A percentile compares a stretch with the other conserved stretches of the same genome.
phyloP scores from a whole-genome alignment of 1,140 invertebrate genomes.

The Ptiloglossa arizonensis region DNA sequence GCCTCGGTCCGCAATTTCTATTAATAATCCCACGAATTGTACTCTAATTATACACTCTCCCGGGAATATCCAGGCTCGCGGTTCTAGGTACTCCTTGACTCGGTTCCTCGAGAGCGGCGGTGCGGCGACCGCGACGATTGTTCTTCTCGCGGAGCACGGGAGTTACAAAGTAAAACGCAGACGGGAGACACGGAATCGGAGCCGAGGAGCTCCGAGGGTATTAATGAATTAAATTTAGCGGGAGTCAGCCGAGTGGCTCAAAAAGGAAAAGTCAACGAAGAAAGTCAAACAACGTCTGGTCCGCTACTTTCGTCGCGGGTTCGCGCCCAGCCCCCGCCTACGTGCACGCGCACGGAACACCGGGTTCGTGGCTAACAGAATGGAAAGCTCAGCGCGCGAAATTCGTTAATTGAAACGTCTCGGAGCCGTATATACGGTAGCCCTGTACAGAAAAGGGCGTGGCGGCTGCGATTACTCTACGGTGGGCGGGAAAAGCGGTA shows the following conservation, averaged over 20 bases:
- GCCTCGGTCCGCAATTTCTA: no score
- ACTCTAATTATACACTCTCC: no score
- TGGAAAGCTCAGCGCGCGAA: conserved; percentile 40
- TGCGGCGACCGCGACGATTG: neutral
- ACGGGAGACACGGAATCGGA: conserved; percentile 9
- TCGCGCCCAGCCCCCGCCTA: neutral
- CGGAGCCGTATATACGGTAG: conserved; percentile 47
- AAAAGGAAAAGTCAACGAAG: conserved; percentile 45
- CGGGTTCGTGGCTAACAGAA: neutral
- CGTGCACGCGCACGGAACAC: neutral
- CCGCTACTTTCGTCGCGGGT: neutral
- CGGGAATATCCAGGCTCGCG: no score
- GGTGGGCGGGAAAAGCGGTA: conserved; percentile 64
- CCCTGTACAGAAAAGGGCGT: conserved; percentile 54
- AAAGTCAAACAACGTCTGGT: conserved; percentile 48
- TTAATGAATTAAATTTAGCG: conserved; percentile 60
- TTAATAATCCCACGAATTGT: no score
- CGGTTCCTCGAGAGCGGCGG: no score
- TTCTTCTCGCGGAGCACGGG: conserved; percentile 1
- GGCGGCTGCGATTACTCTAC: conserved; percentile 59
- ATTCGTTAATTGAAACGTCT: conserved; percentile 71
- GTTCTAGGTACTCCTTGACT: no score
- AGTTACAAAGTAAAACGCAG: conserved; percentile 10
- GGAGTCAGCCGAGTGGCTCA: conserved; percentile 5
- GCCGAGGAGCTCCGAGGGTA: conserved; percentile 8